A percentile compares a stretch with the other conserved stretches of the same genome.
Conservation (phyloP, 2,888 invertebrate species). For the Tetranychus truncatus region DNA sequence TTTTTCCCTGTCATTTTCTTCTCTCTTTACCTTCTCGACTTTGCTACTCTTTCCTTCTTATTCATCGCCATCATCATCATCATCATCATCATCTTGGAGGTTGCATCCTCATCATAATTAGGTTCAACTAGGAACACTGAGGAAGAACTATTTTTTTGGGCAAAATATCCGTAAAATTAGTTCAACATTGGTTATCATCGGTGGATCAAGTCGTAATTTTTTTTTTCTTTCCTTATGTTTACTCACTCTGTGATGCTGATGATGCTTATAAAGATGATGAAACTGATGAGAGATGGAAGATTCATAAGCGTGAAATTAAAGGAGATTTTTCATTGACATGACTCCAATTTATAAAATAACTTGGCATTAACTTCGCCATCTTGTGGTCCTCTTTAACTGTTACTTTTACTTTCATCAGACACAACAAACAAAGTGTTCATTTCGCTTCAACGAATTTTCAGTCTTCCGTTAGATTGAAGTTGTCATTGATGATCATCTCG, state of each 20-base stretch:
- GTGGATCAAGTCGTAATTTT: no score
- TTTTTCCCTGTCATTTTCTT: background rate
- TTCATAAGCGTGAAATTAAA: background rate
- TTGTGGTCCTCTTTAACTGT: background rate
- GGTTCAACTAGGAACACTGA: background rate
- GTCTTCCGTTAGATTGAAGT: background rate
- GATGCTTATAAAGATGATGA: background rate
- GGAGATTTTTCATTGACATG: background rate
- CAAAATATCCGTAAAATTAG: background rate
- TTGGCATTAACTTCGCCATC: constrained; percentile 1
- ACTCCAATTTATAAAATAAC: background rate
- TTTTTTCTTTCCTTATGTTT: background rate
- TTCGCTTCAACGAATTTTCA: background rate
- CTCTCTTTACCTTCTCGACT: background rate
- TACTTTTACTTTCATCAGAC: background rate
- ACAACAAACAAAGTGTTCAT: background rate
- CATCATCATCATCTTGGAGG: background rate
- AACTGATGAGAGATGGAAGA: background rate
- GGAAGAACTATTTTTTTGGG: background rate
- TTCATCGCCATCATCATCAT: background rate
- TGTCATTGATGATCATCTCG: background rate
- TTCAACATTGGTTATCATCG: background rate
- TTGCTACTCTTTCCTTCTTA: background rate
- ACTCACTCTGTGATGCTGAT: background rate
- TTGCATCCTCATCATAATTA: background rate